Conservation (phyloP, 2,797 vertebrate genomes). For the Rhodeus uyekii region DNA sequence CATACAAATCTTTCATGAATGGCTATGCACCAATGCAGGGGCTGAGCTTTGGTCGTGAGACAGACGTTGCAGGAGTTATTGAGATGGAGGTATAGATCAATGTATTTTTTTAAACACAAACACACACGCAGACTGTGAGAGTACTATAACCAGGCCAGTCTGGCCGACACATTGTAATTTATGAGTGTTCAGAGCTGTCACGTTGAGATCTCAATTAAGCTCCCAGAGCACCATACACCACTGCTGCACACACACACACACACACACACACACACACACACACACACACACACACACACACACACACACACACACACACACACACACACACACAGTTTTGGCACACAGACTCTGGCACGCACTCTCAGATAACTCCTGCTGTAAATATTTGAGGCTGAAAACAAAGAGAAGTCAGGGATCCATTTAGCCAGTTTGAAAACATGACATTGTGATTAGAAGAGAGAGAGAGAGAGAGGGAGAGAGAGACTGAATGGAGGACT, state of each 20-base stretch:
- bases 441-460: conserved; percentile 73
- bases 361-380: conserved; percentile 72
- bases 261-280: conserved; percentile 33
- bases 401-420: conserved; percentile 72
- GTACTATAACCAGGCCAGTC: conserved; percentile 64
- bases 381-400: conserved; percentile 77
- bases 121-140: conserved; percentile 52
- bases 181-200: conserved; percentile 75
- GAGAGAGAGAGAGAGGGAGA: conserved; percentile 31
- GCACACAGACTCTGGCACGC: conserved; percentile 45
- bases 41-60: neutral
- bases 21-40: neutral
- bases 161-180: conserved; percentile 78
- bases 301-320: conserved; percentile 51
- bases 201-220: conserved; percentile 81
- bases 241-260: conserved; percentile 49
- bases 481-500: neutral
- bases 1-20: neutral
- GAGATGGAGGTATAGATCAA: neutral
- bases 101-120: conserved; percentile 32
- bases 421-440: conserved; percentile 74
- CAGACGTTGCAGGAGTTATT: conserved; percentile 22
- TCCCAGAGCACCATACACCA: conserved; percentile 52
- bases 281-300: no score
- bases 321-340: conserved; percentile 43